Base-by-base conservation (phyloP, 1,140 invertebrate genomes). In the Diploscapter pachys region DNA sequence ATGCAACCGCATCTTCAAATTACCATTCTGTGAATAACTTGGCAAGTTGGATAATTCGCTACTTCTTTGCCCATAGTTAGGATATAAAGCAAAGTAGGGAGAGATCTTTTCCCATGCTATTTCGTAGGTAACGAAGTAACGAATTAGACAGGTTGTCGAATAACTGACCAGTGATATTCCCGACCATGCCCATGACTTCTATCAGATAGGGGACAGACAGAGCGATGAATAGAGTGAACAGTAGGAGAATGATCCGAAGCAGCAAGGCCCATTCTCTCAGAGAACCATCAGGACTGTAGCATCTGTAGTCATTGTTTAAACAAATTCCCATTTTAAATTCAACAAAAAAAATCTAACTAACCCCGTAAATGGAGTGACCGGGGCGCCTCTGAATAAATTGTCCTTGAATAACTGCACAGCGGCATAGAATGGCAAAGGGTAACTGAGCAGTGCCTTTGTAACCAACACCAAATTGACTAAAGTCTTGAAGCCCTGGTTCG, bases 151-250 rank as follows among this genome's bases (percentile, higher is more conserved):
- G 31, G 31, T 31, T 31, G 31, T 1, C 31, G 31, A 31, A 59
- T 3, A 4, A 65, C 5, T 48, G 55, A 78, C 81, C 83, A 51
- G 83, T 85, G 68, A 85, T 86, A 72, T 85, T 85, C 81, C 93
- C 97, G 79, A 98, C 98, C 78, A 99, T 93, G 9, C 95, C 96
- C 95, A 98, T 98, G 51, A 99, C 88, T 81, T 98, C 93, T 56
- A 94, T 93, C 85, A 99, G 98, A 87, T 99, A 96, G 0, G 97
- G 97, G 79, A 99, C 97, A 75, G 93, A 93, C 73, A 97, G 92
- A 3, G 97, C 96, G 91, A 99, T 92, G 67, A 98, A 87, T 81
- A 98, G 92, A 6, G 95, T 98, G 80, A 94, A 91, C 63, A 98
- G 87, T 61, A 99, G 92, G 2, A 99, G 89, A 11, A 91, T 90